These are phyloP conservation scores for Podabrus alpinus DNA, from an alignment of 2,888 invertebrate species.

Conservation along the genomic window DNA sequence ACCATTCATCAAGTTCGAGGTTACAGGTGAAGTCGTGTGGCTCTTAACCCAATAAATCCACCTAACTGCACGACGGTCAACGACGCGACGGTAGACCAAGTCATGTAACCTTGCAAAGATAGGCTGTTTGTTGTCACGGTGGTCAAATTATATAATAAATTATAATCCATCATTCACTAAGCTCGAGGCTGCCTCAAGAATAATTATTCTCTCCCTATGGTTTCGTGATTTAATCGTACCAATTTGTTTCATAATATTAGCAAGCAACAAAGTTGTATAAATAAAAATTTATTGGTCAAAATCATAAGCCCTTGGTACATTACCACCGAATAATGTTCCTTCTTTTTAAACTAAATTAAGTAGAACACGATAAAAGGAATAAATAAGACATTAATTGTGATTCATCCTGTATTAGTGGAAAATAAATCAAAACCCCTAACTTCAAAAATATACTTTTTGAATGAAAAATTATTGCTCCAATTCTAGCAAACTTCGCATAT, in stretches of 20 bases:
- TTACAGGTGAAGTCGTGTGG: not conserved
- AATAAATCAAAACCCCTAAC: not conserved
- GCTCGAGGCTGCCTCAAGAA: not conserved
- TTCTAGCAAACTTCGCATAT: not conserved
- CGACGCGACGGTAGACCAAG: not conserved
- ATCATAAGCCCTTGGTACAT: not conserved
- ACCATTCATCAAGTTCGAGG: not conserved
- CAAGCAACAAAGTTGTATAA: not conserved
- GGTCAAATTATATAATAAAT: not conserved
- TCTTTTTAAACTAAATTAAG: not conserved
- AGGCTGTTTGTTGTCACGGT: not conserved
- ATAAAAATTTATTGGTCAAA: not conserved
- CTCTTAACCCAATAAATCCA: not conserved
- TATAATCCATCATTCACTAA: not conserved
- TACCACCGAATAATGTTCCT: not conserved
- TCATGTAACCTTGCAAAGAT: not conserved
- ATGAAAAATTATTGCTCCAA: not conserved
- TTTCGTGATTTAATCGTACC: not conserved
- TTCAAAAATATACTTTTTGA: not conserved
- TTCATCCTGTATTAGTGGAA: not conserved
- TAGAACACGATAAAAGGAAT: not conserved
- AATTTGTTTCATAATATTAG: not conserved
- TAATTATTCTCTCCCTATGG: not conserved
- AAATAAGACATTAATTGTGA: not conserved
- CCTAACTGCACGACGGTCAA: not conserved